Percentiles rank a stretch among this genome's conserved stretches.
Conservation (phyloP, 2,888 invertebrate species). For the Miltochrista miniata region DNA sequence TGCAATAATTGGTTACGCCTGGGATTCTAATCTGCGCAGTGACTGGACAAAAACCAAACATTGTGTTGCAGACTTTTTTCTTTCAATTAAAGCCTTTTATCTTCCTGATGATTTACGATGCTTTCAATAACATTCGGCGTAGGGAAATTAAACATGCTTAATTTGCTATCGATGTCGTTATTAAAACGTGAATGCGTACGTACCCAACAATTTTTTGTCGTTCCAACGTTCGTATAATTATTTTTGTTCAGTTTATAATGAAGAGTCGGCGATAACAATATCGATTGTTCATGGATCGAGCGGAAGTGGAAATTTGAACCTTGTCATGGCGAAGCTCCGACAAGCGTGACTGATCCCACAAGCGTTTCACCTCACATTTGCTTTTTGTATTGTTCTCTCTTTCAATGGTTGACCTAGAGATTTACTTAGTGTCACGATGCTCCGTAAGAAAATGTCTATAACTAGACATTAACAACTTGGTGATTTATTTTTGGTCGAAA, state of each 20-base stretch:
- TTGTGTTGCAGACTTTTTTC: constrained; percentile 66
- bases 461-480: too few species aligned
- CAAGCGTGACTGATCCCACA: constrained; percentile 74
- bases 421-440: constrained; percentile 24
- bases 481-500: too few species aligned
- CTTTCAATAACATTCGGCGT: constrained; percentile 46
- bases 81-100: constrained; percentile 76
- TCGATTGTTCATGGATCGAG: constrained; percentile 73
- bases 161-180: constrained; percentile 43
- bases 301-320: constrained; percentile 79
- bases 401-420: constrained; percentile 49
- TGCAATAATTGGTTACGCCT: constrained; percentile 70
- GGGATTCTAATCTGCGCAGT: constrained; percentile 72
- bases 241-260: constrained; percentile 70
- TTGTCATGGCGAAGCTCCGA: constrained; percentile 65
- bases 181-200: constrained; percentile 42
- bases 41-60: constrained; percentile 68
- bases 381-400: constrained; percentile 57
- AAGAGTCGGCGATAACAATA: constrained; percentile 71
- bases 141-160: constrained; percentile 46
- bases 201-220: constrained; percentile 44
- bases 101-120: constrained; percentile 69
- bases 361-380: constrained; percentile 68
- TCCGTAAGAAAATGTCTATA: constrained; percentile 43
- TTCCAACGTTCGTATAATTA: constrained; percentile 55